phyloP scores from a whole-genome alignment of 2,113 vertebrate species.

The Gymnobelideus leadbeateri region DNA sequence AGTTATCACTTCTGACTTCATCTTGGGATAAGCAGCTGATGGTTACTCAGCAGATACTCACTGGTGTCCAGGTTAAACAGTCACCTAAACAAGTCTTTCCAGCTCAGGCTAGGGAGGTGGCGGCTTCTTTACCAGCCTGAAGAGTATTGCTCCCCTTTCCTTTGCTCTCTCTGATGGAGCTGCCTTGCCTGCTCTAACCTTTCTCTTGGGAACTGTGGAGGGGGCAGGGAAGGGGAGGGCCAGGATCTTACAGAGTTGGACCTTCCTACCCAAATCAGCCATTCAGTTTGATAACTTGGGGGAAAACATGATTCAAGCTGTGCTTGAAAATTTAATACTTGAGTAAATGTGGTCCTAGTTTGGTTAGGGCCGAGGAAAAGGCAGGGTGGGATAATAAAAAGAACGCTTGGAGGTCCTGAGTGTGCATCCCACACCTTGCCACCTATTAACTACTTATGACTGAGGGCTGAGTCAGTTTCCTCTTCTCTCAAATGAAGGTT shows the following conservation, averaged over 20 bases:
- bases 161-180: neutral
- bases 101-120: neutral
- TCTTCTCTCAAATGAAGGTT: neutral
- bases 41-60: neutral
- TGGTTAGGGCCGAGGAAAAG: neutral
- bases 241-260: neutral
- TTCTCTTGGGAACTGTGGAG: neutral
- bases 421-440: neutral
- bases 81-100: neutral
- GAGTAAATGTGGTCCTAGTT: neutral
- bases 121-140: neutral
- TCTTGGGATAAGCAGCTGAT: neutral
- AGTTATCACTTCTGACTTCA: neutral
- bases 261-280: neutral
- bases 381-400: neutral
- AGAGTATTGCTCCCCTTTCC: neutral
- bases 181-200: neutral
- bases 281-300: neutral
- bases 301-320: neutral
- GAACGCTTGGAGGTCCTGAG: neutral
- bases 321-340: neutral
- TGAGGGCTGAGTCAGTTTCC: neutral
- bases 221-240: neutral
- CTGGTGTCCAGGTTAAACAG: neutral
- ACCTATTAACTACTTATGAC: neutral